phyloP scores from a whole-genome alignment of 2,113 vertebrate genomes.

The Cyprinodon brontotheroides region DNA sequence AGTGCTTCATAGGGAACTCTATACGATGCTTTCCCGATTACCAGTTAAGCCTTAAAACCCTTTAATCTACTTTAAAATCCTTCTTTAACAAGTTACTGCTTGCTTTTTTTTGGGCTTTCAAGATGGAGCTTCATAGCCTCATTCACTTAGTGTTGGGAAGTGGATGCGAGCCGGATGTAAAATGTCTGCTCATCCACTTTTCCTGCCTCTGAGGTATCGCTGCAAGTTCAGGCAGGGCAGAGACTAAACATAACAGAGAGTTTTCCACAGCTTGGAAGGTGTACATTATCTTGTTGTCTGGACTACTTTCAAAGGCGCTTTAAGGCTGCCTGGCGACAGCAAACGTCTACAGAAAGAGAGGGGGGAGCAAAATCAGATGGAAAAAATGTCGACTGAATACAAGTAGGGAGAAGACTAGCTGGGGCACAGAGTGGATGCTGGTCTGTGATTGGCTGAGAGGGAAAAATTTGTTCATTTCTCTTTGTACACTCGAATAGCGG shows the following conservation, averaged over 20 bases:
- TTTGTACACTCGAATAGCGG: constrained; percentile 75
- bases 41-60: constrained; percentile 48
- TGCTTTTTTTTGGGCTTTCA: constrained; percentile 39
- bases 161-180: constrained; percentile 48
- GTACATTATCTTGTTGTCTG: neutral
- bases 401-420: constrained; percentile 61
- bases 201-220: constrained; percentile 25
- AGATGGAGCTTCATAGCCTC: constrained; percentile 24
- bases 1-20: constrained; percentile 18
- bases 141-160: constrained; percentile 9
- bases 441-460: constrained; percentile 79
- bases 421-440: constrained; percentile 82
- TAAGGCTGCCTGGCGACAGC: neutral
- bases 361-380: constrained; percentile 60
- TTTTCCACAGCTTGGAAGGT: neutral
- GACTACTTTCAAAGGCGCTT: neutral
- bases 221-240: constrained; percentile 35
- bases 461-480: constrained; percentile 76
- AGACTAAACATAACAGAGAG: constrained; percentile 27
- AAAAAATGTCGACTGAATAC: constrained; percentile 73
- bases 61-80: neutral
- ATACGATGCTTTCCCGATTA: constrained; percentile 37
- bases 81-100: neutral
- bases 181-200: constrained; percentile 72
- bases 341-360: constrained; percentile 20